Evolutionary conservation across 30 jellyfish, hydroid and myxozoan species (phyloP).

Genomic region (Turritopsis rubra): DNA sequence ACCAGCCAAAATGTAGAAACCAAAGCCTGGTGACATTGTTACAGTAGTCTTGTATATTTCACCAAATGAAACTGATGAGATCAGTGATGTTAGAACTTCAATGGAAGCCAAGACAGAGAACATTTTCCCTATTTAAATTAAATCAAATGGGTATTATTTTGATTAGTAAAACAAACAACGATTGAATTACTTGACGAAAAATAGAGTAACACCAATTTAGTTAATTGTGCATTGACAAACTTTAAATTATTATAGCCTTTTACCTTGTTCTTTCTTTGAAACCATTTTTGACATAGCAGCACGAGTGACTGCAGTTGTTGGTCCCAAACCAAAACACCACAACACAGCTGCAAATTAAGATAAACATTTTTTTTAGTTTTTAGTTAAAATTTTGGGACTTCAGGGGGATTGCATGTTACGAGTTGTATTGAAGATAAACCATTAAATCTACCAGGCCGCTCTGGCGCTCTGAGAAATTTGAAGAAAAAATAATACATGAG

Average conservation of each 20-base stretch:
- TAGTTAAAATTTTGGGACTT: not conserved
- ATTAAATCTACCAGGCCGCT: not conserved
- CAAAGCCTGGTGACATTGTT: slow-evolving; percentile 68
- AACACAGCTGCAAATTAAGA: not conserved
- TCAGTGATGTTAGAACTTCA: slow-evolving; percentile 66
- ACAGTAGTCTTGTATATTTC: slow-evolving; percentile 74
- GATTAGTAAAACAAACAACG: not conserved
- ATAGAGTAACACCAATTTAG: not conserved
- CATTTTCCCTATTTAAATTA: slow-evolving; percentile 54
- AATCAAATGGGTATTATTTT: not conserved
- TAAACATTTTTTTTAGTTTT: not conserved
- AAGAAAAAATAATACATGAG: no score
- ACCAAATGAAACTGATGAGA: slow-evolving; percentile 45
- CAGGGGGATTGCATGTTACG: no score
- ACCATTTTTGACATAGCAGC: slow-evolving; percentile 37
- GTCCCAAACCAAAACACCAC: slow-evolving; percentile 24
- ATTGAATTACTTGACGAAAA: not conserved
- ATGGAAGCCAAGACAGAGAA: slow-evolving; percentile 67
- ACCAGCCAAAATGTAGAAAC: slow-evolving; percentile 72
- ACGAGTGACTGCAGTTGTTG: slow-evolving; percentile 22
- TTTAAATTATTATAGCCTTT: no score
- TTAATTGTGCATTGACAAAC: not conserved
- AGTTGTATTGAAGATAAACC: not conserved
- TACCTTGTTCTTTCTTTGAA: slow-evolving; percentile 32
- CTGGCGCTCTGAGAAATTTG: no score